Conservation (phyloP, 23 tunicate species). For the Styela plicata region DNA sequence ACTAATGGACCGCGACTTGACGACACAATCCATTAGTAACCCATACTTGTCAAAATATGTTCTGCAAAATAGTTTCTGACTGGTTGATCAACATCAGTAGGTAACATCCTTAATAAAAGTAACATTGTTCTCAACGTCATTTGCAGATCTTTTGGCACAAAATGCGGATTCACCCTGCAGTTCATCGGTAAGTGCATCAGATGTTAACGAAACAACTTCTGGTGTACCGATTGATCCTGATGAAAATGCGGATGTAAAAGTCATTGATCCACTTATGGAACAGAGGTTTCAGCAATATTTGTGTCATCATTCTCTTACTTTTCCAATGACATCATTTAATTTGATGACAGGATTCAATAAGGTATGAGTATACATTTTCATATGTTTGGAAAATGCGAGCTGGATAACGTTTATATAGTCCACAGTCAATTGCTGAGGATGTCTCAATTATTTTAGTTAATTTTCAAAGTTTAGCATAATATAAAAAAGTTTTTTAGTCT, state of each 20-base stretch:
- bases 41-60: too few species aligned
- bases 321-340: conserved; percentile 34
- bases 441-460: too few species aligned
- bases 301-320: conserved; percentile 31
- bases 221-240: conserved; percentile 3
- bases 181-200: not conserved
- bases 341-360: conserved; percentile 33
- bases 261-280: conserved; percentile 49
- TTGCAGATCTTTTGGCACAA: conserved; percentile 11
- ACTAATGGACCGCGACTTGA: not conserved
- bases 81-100: not conserved
- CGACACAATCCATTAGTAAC: too few species aligned
- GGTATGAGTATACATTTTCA: not conserved
- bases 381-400: too few species aligned
- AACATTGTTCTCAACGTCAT: too few species aligned
- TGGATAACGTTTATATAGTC: too few species aligned
- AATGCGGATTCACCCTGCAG: not conserved
- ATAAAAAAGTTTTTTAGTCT: too few species aligned
- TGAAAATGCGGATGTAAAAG: conserved; percentile 16
- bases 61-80: too few species aligned
- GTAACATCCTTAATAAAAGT: not conserved
- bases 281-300: conserved; percentile 51
- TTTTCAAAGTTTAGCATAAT: too few species aligned
- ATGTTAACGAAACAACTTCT: not conserved
- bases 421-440: too few species aligned